These are phyloP conservation scores for Drosophila athabasca DNA, from an alignment of 1,140 invertebrate genomes.

Conservation along the genomic window DNA sequence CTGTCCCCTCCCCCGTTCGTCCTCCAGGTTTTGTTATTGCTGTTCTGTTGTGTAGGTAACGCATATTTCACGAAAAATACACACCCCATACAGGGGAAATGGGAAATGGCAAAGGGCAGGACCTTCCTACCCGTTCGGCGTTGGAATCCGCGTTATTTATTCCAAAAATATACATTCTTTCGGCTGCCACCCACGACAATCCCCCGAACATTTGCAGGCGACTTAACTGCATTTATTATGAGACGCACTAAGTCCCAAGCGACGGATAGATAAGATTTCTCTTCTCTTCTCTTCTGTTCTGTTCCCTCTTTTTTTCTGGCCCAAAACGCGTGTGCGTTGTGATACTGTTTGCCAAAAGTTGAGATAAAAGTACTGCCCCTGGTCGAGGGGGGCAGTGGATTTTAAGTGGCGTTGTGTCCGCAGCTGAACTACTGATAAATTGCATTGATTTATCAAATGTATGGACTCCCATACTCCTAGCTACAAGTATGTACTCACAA, in stretches of 20 bases:
- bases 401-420: constrained; percentile 67
- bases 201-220: constrained; percentile 37
- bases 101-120: constrained; percentile 14
- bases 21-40: background rate
- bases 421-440: constrained; percentile 67
- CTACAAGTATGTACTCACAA: constrained; percentile 12
- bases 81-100: constrained; percentile 17
- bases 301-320: constrained; percentile 4
- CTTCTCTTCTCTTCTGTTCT: constrained; percentile 7
- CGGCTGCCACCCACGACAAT: constrained; percentile 21
- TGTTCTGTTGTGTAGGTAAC: background rate
- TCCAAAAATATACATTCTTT: constrained; percentile 11
- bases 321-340: constrained; percentile 13
- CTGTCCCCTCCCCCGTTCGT: constrained; percentile 4
- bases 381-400: constrained; percentile 42
- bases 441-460: constrained; percentile 77
- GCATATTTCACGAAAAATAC: constrained; percentile 49
- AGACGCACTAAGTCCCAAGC: constrained; percentile 63
- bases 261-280: constrained; percentile 63
- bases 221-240: constrained; percentile 76
- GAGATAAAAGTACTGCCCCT: constrained; percentile 54
- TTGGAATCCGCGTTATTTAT: constrained; percentile 59
- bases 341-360: constrained; percentile 48
- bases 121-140: constrained; percentile 4
- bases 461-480: constrained; percentile 6